These are phyloP conservation scores for Hippocampus zosterae DNA, from an alignment of 2,113 vertebrate species.

Conservation along the genomic window DNA sequence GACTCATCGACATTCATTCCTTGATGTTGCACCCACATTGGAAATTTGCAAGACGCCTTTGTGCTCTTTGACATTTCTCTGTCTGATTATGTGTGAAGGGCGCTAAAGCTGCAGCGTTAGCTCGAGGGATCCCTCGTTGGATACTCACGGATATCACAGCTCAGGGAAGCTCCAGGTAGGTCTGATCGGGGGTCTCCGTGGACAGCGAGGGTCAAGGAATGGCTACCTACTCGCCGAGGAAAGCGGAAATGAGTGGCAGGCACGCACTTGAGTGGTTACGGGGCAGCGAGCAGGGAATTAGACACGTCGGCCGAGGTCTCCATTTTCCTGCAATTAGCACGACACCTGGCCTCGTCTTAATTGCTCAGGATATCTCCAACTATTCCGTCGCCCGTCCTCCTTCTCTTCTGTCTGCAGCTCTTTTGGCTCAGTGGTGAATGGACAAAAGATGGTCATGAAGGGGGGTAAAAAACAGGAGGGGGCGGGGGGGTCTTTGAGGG, in stretches of 20 bases:
- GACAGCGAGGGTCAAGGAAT: constrained; percentile 67
- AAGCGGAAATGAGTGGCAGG: constrained; percentile 12
- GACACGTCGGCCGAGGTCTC: constrained; percentile 57
- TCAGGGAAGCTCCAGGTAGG: constrained; percentile 65
- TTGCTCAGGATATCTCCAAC: constrained; percentile 65
- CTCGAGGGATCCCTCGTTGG: constrained; percentile 47
- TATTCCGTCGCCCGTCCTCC: constrained; percentile 47
- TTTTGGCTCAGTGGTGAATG: constrained; percentile 49
- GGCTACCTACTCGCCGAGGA: constrained; percentile 47
- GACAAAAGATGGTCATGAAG: constrained; percentile 45
- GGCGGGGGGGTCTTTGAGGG: constrained; percentile 49
- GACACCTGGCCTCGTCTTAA: constrained; percentile 72
- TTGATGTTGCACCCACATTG: not conserved
- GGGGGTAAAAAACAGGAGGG: constrained; percentile 42
- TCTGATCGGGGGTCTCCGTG: constrained; percentile 69
- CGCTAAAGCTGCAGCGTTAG: constrained; percentile 38
- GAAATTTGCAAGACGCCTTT: not conserved
- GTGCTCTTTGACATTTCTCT: constrained; percentile 2
- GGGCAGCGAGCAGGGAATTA: constrained; percentile 58
- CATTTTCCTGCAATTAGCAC: constrained; percentile 64
- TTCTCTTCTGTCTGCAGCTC: constrained; percentile 44
- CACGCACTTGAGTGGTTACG: constrained; percentile 48
- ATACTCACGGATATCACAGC: constrained; percentile 58
- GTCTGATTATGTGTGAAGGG: constrained; percentile 28
- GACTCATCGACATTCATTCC: not conserved